phyloP scores from a whole-genome alignment of 2,888 invertebrate genomes.

The Lamproptera curius region DNA sequence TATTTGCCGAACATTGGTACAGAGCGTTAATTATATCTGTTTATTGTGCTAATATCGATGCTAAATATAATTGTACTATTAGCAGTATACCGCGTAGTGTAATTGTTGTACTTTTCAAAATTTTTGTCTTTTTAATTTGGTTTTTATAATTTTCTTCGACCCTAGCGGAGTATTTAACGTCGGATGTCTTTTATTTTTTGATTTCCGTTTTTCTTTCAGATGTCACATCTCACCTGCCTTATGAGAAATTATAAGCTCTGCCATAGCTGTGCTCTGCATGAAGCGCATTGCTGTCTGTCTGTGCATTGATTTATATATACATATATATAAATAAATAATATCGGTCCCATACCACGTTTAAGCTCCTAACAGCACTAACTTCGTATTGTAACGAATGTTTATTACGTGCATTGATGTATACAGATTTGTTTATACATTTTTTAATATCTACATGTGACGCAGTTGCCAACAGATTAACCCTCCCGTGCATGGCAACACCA shows the following conservation, averaged over 20 bases:
- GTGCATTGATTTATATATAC: conserved; percentile 49
- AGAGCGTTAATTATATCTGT: conserved; percentile 9
- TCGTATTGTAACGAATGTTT: conserved; percentile 4
- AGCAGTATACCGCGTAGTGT: not conserved
- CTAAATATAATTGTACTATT: conserved; percentile 4
- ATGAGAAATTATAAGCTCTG: conserved; percentile 91
- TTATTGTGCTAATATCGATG: conserved; percentile 23
- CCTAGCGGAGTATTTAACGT: not conserved
- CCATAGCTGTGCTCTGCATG: conserved; percentile 75
- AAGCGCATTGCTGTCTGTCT: conserved; percentile 64
- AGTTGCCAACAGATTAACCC: conserved; percentile 24
- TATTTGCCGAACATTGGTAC: conserved; percentile 43
- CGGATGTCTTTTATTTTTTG: conserved; percentile 42
- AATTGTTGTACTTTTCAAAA: conserved; percentile 4
- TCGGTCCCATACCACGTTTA: no score
- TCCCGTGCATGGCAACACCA: conserved; percentile 48
- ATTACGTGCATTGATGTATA: not conserved
- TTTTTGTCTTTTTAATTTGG: not conserved
- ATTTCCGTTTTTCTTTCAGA: conserved; percentile 87
- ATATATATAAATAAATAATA: no score
- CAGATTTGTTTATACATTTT: no score
- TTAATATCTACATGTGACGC: not conserved
- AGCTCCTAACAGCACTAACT: conserved; percentile 14
- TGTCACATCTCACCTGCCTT: conserved; percentile 93
- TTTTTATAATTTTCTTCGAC: conserved; percentile 14